A percentile compares a stretch with the other conserved stretches of the same genome.
phyloP scores from a whole-genome alignment of 2,113 vertebrate species.

The Cebidichthys violaceus region DNA sequence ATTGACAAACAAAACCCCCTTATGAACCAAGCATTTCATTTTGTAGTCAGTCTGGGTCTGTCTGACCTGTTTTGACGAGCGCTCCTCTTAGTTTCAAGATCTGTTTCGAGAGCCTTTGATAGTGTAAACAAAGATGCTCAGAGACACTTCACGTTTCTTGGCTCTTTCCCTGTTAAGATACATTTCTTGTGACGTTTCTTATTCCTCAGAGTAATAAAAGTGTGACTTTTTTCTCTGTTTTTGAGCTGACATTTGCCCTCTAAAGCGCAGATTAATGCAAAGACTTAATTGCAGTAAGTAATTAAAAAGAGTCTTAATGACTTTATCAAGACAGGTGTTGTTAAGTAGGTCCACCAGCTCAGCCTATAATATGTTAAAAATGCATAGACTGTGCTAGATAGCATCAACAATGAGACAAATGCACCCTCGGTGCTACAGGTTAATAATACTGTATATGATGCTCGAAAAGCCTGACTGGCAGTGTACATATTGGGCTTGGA shows the following conservation, averaged over 20 bases:
- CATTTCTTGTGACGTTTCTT: neutral
- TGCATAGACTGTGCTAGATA: neutral
- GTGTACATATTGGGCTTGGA: conserved; percentile 18
- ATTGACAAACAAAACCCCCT: neutral
- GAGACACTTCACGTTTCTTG: neutral
- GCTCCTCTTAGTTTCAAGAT: neutral
- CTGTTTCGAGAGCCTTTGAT: neutral
- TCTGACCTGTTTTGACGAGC: neutral
- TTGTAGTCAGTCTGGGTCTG: neutral
- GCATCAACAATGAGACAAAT: neutral
- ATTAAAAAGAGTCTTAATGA: neutral
- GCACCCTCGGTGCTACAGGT: neutral
- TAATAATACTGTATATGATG: neutral
- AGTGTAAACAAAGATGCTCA: neutral
- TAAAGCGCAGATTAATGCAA: neutral
- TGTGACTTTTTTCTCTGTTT: neutral
- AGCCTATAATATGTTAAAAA: neutral
- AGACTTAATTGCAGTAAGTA: neutral
- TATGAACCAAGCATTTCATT: neutral
- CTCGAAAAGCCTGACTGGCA: conserved; percentile 19
- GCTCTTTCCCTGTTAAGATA: neutral
- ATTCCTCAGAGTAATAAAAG: neutral
- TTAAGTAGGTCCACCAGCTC: neutral
- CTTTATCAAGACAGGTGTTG: neutral
- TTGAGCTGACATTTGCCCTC: neutral